Evolutionary conservation across 2,888 invertebrate genomes (phyloP), one percentile per base, ranked within the genome.

Genomic region (Cryptophagus acutangulus): DNA sequence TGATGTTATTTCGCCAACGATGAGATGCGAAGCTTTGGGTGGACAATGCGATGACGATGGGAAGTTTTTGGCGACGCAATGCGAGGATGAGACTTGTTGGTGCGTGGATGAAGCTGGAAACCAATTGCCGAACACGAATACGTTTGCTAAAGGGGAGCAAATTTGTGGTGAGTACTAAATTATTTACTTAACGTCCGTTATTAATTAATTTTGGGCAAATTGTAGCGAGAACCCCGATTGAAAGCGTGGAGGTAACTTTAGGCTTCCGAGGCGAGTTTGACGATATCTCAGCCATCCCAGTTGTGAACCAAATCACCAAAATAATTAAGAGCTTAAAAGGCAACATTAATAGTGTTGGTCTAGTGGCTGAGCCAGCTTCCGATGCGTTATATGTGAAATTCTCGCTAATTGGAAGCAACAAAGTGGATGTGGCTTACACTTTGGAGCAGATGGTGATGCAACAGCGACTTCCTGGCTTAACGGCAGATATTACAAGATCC

Each of bases 71-170:
- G 81, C 89, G 1, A 81, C 79, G 0, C 89, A 89, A 58, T 89
- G 89, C 59, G 78, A 79, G 14, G 67, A 71, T n/a, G 71, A 74
- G 36, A 75, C 78, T 17, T 89, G 89, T 63, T 89, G 89, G 88
- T 90, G 90, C 64, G 88, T 89, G 2, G 88, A 90, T 65, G 87
- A 87, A 43, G 87, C 87, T 1, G 84, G 84, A 17, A 83, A 83
- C 61, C 82, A 82, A 57, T 58, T 84, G 14, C 72, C 76, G 8
- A 73, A 76, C 9, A 76, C 79, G 0, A 75, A 75, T 45, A 76
- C 79, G 5, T 83, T 83, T 57, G 63, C 69, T 10, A 72, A 69
- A 58, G 81, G 79, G 18, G 74, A 77, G 33, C 72, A 71, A 33
- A 70, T 72, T 33, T 84, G 83, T 58, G 56, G 74, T 65, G 70